Conservation (phyloP, 2,888 invertebrate species). For the Rhogogaster chlorosoma region DNA sequence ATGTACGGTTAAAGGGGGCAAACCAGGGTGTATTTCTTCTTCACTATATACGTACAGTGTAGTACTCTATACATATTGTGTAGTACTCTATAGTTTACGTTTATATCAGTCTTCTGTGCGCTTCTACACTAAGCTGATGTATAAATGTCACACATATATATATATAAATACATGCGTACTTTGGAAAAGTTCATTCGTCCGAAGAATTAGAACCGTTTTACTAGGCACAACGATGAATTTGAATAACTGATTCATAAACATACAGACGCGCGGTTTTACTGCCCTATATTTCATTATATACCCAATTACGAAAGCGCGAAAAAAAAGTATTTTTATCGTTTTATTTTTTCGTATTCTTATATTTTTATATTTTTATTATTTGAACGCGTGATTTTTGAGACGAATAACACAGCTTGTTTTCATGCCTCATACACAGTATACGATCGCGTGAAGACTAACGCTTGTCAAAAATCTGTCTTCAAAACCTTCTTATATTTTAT, state of each 20-base stretch:
- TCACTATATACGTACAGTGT: not conserved
- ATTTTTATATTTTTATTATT: not conserved
- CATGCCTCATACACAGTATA: not conserved
- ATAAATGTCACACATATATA: not conserved
- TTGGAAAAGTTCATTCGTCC: not conserved
- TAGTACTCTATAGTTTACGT: not conserved
- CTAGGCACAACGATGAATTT: not conserved
- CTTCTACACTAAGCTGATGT: not conserved
- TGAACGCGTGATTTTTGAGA: not conserved
- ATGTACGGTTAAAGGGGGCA: constrained; percentile 40
- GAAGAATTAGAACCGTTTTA: not conserved
- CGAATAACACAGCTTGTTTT: not conserved
- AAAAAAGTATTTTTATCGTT: not conserved
- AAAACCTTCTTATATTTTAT: not conserved
- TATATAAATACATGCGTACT: not conserved
- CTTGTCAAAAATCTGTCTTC: constrained; percentile 2
- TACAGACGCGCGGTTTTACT: not conserved
- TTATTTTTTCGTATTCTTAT: not conserved
- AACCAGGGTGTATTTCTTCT: constrained; percentile 23
- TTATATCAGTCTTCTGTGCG: constrained; percentile 5
- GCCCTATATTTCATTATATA: not conserved
- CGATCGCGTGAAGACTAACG: not conserved
- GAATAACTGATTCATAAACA: not conserved
- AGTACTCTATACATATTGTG: not conserved
- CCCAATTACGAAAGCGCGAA: not conserved